Base-by-base conservation (phyloP, 92 coral and sea anemone genomes). In the Chrysogorgia sp. region DNA sequence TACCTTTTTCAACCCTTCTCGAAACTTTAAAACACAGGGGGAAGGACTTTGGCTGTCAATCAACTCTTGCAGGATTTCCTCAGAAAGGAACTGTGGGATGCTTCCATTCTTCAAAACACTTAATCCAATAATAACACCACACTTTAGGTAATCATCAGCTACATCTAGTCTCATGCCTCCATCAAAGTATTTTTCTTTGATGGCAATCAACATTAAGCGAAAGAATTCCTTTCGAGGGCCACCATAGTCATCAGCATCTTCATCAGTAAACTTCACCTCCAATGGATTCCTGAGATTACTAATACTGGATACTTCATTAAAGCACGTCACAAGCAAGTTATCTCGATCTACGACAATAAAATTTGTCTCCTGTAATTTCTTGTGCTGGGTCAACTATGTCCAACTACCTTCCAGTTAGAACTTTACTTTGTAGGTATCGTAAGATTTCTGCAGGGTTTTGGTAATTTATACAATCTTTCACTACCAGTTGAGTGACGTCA, bases 131-230 rank as follows among this genome's bases (percentile, higher is more conserved):
- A 81, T 13, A 33, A 85, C 63, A 41, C 89, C 85, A 50, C 81
- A 66, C 76, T 65, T 63, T 35, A 41, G 26, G 40, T 81, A 81
- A 15, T 58, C 37, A 34, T 85, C 89, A 31, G 62, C 71, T 60
- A 85, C 75, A 60, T 85, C 86, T 29, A 35, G 67, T 17, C 63
- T 58, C 31, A 74, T 81, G 63, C 82, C 86, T 69, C 63, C 77
- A 57, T 85, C 82, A 81, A 85, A 81, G 63, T 81, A 67, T 25
- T 52, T 81, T 58, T 85, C 86, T 59, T 85, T 85, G 68, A 85
- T 81, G 29, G 63, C 83, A 71, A 62, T 85, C 43, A 85, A 80
- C 74, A 85, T 76, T 14, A 49, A n/a, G n/a, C n/a, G n/a, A n/a
- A n/a, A n/a, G n/a, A n/a, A n/a, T n/a, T n/a, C n/a, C n/a, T n/a